Conservation (phyloP, 2,888 invertebrate species). For the Tetranychus piercei region DNA sequence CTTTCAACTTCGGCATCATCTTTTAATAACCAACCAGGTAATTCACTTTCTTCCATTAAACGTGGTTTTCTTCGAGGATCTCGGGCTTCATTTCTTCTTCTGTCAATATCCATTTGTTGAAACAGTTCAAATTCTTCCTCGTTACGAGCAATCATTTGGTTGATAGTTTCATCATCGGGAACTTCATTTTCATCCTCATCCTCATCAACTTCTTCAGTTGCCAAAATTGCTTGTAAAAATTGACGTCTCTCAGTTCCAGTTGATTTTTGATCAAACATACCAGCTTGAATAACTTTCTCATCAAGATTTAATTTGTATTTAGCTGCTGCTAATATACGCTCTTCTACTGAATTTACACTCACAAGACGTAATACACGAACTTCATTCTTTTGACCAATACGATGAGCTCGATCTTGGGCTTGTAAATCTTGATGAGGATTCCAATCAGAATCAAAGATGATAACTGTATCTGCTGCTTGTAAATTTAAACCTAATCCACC, state of each 20-base stretch:
- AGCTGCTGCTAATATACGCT: conserved; percentile 91
- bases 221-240: conserved; percentile 80
- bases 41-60: conserved; percentile 76
- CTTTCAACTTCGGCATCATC: conserved; percentile 65
- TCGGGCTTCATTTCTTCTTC: conserved; percentile 55
- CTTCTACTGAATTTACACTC: conserved; percentile 98
- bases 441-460: conserved; percentile 99
- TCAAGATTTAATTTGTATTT: conserved; percentile 97
- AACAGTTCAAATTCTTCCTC: conserved; percentile 87
- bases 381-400: conserved; percentile 96
- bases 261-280: conserved; percentile 99
- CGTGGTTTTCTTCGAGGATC: conserved; percentile 60
- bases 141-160: conserved; percentile 92
- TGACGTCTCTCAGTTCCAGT: conserved; percentile 90
- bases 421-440: conserved; percentile 99
- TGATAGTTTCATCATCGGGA: conserved; percentile 95
- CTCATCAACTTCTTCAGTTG: conserved; percentile 82
- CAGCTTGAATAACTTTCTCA: conserved; percentile 98
- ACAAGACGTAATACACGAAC: conserved; percentile 88
- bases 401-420: conserved; percentile 97
- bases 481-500: conserved; percentile 94
- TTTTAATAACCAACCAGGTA: conserved; percentile 85
- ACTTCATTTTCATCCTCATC: conserved; percentile 90
- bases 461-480: conserved; percentile 93
- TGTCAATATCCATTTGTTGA: conserved; percentile 68